These are phyloP conservation scores for Lasius fuliginosus DNA, from an alignment of 2,888 invertebrate genomes.

Conservation along the genomic window DNA sequence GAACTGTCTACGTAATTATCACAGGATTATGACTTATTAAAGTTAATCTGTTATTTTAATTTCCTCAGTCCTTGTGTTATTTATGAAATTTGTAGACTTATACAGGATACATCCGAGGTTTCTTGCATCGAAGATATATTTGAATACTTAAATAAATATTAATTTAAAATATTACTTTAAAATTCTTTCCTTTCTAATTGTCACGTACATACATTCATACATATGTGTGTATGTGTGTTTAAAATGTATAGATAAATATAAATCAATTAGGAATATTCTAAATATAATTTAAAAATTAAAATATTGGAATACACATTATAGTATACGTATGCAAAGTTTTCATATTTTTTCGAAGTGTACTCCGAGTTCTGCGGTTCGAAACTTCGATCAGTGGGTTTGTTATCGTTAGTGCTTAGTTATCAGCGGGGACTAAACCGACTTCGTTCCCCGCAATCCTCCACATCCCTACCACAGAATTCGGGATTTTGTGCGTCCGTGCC, in stretches of 20 bases:
- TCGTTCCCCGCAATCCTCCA: conserved; percentile 49
- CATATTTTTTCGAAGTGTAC: conserved; percentile 19
- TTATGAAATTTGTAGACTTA: background rate
- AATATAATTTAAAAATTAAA: background rate
- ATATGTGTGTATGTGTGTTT: background rate
- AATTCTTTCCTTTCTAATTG: background rate
- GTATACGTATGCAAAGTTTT: background rate
- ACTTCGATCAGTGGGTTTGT: conserved; percentile 75
- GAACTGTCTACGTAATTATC: conserved; percentile 21
- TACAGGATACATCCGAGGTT: background rate
- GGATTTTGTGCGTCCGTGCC: conserved; percentile 65
- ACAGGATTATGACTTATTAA: conserved; percentile 18
- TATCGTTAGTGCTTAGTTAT: conserved; percentile 80
- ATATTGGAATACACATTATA: background rate
- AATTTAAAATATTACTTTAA: background rate
- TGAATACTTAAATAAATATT: background rate
- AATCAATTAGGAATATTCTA: background rate
- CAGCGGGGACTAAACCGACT: conserved; percentile 75
- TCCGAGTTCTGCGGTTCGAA: conserved; percentile 55
- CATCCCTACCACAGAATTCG: conserved; percentile 64
- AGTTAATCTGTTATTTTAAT: conserved; percentile 1
- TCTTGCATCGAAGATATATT: background rate
- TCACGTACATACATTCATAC: no score
- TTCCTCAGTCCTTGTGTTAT: background rate
- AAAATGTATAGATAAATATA: background rate